Evolutionary conservation across 2,888 invertebrate genomes (phyloP), one percentile per base, ranked within the genome.

Genomic region (Mactromeris polynyma): DNA sequence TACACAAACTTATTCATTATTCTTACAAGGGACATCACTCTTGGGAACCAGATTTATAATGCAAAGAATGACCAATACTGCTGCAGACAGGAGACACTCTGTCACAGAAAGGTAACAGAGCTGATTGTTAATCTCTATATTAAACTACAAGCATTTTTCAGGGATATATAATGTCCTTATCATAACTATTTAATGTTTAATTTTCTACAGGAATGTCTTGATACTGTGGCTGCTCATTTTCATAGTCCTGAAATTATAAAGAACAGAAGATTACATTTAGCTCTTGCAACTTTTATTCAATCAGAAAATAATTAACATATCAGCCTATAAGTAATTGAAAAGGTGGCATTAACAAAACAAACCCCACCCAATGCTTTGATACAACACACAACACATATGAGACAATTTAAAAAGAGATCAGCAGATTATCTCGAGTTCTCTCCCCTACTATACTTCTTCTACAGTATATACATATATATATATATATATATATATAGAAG

Each of bases 201-300:
- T 88, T 84, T 77, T 81, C 81, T 33, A 88, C 81, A n/a, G 58
- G 69, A 81, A 88, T 88, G 73, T 85, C 84, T 73, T 73, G 69
- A 33, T 31, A 33, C 33, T 31, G 36, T 31, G 84, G 80, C 33
- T 58, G 38, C 51, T 81, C 69, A 78, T 83, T 84, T 40, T 85
- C 88, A 85, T 54, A 9, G 51, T 84, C 81, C 88, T 88, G 88
- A 51, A 84, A 81, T 26, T 33, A 77, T 46, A 38, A 51, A 64
- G 58, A 40, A 73, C 0, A 26, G 4, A 73, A 69, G 31, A 73
- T 64, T 26, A 64, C n/a, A 26, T 64, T 26, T 26, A 26, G 58
- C n/a, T 11, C n/a, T 64, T 21, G 9, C n/a, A 64, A 26, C 21
- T n/a, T 64, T n/a, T n/a, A n/a, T n/a, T n/a, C n/a, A n/a, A n/a